Percentiles rank a stretch among this genome's conserved stretches.
These are phyloP conservation scores for Drosophila kurseongensis DNA, from an alignment of 1,140 invertebrate genomes.

Conservation along the genomic window DNA sequence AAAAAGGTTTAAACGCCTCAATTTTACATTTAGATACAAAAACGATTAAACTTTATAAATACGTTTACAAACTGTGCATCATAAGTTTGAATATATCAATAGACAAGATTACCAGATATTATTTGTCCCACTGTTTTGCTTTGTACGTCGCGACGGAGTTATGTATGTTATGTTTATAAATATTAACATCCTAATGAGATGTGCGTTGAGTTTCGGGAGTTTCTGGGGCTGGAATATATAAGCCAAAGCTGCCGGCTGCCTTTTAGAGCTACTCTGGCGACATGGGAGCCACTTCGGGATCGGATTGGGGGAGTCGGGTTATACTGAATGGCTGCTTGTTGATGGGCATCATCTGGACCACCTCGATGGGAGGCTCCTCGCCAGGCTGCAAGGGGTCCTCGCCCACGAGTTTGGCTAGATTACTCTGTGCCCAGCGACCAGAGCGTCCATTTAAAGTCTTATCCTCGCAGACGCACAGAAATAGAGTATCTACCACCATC, in stretches of 20 bases:
- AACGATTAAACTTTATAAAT: slow-evolving; percentile 63
- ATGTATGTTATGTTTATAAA: slow-evolving; percentile 35
- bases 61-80: slow-evolving; percentile 62
- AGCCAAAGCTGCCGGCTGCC: slow-evolving; percentile 9
- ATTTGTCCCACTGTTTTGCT: slow-evolving; percentile 18
- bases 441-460: slow-evolving; percentile 87
- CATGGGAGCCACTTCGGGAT: slow-evolving; percentile 70
- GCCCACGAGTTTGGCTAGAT: slow-evolving; percentile 87
- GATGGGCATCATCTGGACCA: slow-evolving; percentile 83
- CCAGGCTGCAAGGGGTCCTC: slow-evolving; percentile 84
- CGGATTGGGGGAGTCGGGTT: slow-evolving; percentile 58
- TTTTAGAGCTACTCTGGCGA: slow-evolving; percentile 44
- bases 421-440: slow-evolving; percentile 88
- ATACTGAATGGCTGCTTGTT: slow-evolving; percentile 84
- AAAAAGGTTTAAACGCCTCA: slow-evolving; percentile 59
- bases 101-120: slow-evolving; percentile 34
- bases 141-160: slow-evolving; percentile 53
- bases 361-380: slow-evolving; percentile 79
- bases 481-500: slow-evolving; percentile 98
- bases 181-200: slow-evolving; percentile 54
- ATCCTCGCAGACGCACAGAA: slow-evolving; percentile 97
- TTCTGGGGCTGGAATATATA: slow-evolving; percentile 16
- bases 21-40: slow-evolving; percentile 62
- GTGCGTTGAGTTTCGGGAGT: slow-evolving; percentile 56
- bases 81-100: slow-evolving; percentile 48